Conservation (phyloP, 2,797 vertebrate species). For the Chromobotia macracanthus region DNA sequence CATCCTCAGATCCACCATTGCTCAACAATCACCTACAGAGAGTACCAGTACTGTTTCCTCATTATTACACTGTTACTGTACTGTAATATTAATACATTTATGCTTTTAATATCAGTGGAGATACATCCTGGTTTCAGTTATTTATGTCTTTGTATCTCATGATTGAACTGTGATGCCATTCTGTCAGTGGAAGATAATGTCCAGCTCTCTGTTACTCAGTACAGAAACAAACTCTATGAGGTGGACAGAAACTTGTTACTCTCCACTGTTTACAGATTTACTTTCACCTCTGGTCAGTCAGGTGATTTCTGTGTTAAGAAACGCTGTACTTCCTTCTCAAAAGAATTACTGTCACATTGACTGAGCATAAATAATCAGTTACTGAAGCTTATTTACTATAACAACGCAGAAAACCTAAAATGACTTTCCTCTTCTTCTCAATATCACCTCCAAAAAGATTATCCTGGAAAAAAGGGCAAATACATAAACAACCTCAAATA, state of each 20-base stretch:
- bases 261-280: neutral
- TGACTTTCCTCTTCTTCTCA: neutral
- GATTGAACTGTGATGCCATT: conserved; percentile 76
- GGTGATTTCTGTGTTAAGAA: conserved; percentile 31
- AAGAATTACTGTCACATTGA: neutral
- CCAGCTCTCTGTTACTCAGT: conserved; percentile 90
- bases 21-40: neutral
- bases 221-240: conserved; percentile 90
- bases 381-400: neutral
- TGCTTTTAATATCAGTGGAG: neutral
- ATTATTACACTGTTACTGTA: neutral
- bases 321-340: conserved; percentile 7
- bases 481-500: conserved; percentile 54
- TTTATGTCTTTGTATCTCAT: conserved; percentile 16
- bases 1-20: neutral
- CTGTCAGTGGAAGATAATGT: conserved; percentile 84
- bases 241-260: conserved; percentile 66
- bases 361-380: neutral
- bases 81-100: neutral
- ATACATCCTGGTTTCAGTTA: neutral
- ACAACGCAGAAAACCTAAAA: neutral
- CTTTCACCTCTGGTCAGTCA: conserved; percentile 20
- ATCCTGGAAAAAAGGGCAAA: conserved; percentile 80
- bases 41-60: neutral
- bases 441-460: conserved; percentile 74